Evolutionary conservation across 1,140 invertebrate genomes (phyloP).

Genomic region (Polypedilum vanderplanki): DNA sequence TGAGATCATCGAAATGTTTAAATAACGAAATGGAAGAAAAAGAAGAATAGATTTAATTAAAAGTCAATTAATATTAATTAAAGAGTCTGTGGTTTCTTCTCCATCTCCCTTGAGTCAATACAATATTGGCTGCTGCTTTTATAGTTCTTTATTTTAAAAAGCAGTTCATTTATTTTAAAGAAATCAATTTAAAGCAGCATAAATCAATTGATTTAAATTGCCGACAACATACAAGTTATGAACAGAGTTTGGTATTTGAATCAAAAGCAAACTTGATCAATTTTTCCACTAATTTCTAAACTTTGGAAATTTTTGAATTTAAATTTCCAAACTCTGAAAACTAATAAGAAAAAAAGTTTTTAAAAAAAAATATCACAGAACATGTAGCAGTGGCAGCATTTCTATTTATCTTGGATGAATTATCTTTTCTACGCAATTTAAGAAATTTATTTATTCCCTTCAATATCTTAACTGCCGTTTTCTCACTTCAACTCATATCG

Average conservation of each 20-base stretch:
- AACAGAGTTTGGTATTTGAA: neutral
- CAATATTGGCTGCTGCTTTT: neutral
- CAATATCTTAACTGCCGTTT: neutral
- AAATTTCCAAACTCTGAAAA: neutral
- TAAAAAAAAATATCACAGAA: neutral
- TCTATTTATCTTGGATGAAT: neutral
- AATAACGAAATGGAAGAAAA: neutral
- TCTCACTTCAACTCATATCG: neutral
- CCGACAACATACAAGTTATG: neutral
- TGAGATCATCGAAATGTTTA: neutral
- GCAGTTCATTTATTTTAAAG: neutral
- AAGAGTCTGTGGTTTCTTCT: neutral
- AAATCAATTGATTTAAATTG: constrained; percentile 2
- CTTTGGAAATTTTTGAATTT: neutral
- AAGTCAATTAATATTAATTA: constrained; percentile 14
- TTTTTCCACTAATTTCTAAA: neutral
- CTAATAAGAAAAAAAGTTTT: neutral
- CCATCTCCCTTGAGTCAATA: too few relatives aligned
- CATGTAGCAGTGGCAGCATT: neutral
- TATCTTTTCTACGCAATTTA: neutral
- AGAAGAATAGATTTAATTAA: neutral
- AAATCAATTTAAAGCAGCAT: neutral
- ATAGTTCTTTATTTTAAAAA: neutral
- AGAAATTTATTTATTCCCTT: neutral
- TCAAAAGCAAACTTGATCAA: neutral